Evolutionary conservation across 2,797 vertebrate species (phyloP).

Genomic region (Xerus rutilus): DNA sequence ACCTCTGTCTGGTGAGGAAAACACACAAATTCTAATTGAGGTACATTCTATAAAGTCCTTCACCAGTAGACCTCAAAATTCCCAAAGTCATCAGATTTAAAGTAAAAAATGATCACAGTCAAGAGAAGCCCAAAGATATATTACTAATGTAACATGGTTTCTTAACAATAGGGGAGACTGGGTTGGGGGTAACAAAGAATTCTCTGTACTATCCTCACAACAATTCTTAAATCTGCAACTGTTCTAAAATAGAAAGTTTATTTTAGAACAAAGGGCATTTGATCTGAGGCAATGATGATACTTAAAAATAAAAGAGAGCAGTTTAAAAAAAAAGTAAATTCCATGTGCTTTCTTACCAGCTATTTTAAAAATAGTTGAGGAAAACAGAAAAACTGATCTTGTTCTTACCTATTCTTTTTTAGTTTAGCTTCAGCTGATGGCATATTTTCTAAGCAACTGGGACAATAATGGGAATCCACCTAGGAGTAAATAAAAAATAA

Average conservation of each 20-base stretch:
- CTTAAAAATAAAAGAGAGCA: neutral
- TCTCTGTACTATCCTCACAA: conserved; percentile 16
- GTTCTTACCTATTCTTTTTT: conserved; percentile 97
- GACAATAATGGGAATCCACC: conserved; percentile 99
- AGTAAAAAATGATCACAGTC: conserved; percentile 18
- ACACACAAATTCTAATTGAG: neutral
- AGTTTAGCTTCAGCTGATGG: conserved; percentile 99
- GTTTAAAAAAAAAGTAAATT: conserved; percentile 37
- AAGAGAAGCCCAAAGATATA: neutral
- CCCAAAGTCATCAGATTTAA: conserved; percentile 27
- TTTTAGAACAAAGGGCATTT: neutral
- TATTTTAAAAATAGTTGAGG: conserved; percentile 29
- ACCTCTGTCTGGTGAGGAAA: neutral
- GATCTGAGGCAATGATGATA: neutral
- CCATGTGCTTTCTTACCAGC: conserved; percentile 31
- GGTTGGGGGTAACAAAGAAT: neutral
- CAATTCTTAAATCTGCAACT: conserved; percentile 55
- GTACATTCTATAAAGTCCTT: neutral
- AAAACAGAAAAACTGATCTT: neutral
- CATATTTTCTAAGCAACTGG: conserved; percentile 99
- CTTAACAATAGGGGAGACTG: neutral
- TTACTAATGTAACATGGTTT: neutral
- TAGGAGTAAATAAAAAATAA: conserved; percentile 81
- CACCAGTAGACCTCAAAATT: neutral
- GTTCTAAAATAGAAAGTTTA: conserved; percentile 8